phyloP scores from a whole-genome alignment of 2,113 vertebrate genomes.

The Gymnarchus niloticus region DNA sequence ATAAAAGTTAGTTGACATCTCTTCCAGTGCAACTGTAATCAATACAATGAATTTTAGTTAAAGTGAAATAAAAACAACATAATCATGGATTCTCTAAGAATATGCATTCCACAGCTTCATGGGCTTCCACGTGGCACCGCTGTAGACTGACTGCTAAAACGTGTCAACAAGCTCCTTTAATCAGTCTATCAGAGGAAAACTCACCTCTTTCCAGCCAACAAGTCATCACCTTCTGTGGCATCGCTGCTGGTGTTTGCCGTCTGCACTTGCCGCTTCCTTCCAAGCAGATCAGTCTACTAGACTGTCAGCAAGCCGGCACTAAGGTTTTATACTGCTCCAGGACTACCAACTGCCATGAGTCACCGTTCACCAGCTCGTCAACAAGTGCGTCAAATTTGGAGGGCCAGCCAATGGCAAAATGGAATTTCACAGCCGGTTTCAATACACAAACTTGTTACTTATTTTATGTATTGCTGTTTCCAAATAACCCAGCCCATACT shows the following conservation, averaged over 20 bases:
- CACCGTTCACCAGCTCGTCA: not conserved
- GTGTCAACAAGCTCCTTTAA: not conserved
- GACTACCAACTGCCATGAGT: not conserved
- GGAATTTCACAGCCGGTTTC: not conserved
- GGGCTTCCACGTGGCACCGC: no score
- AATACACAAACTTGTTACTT: not conserved
- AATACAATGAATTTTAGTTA: not conserved
- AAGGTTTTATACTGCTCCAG: slow-evolving; percentile 13
- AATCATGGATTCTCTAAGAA: not conserved
- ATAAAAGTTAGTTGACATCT: no score
- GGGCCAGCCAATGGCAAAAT: slow-evolving; percentile 17
- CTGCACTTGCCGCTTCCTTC: not conserved
- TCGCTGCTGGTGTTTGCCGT: not conserved
- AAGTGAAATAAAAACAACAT: not conserved
- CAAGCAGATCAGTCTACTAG: not conserved
- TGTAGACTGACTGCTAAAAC: not conserved
- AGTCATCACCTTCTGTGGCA: not conserved
- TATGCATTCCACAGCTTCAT: not conserved
- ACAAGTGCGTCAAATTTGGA: not conserved
- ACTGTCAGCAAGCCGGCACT: not conserved
- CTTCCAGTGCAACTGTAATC: not conserved
- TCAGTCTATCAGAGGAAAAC: not conserved
- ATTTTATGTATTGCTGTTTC: not conserved
- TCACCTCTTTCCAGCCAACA: not conserved
- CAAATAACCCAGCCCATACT: not conserved